Conservation (phyloP, 2,888 invertebrate genomes). For the Incurvaria masculella region DNA sequence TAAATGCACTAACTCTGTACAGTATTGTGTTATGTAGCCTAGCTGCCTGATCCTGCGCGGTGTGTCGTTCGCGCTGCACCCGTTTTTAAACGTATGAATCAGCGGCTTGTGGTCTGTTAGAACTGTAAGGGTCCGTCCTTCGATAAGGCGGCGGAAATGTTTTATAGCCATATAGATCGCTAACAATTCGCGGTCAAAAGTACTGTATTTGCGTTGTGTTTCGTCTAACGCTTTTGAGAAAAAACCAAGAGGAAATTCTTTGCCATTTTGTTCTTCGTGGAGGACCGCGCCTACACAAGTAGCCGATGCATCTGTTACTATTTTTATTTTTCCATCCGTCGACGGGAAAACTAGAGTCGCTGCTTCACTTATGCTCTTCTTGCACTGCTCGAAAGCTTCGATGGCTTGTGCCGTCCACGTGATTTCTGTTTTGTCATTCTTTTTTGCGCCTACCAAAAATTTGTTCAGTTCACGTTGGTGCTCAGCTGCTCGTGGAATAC, state of each 20-base stretch:
- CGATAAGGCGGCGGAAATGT: conserved; percentile 6
- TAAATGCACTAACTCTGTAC: background rate
- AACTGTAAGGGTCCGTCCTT: conserved; percentile 2
- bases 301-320: conserved; percentile 5
- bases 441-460: too few relatives aligned
- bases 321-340: conserved; percentile 2
- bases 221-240: conserved; percentile 7
- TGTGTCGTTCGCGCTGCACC: too few relatives aligned
- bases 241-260: conserved; percentile 7
- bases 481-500: too few relatives aligned
- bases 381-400: conserved; percentile 8
- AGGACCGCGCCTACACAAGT: conserved; percentile 5
- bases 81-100: too few relatives aligned
- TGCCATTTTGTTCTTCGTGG: conserved; percentile 6
- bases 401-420: background rate
- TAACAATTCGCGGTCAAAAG: conserved; percentile 8
- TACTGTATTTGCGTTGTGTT: conserved; percentile 6
- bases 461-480: too few relatives aligned
- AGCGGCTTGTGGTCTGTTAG: too few relatives aligned
- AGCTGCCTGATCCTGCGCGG: too few relatives aligned
- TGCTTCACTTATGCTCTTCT: conserved; percentile 1
- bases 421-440: too few relatives aligned
- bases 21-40: too few relatives aligned
- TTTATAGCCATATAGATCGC: conserved; percentile 8
- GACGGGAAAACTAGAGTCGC: conserved; percentile 4